Evolutionary conservation across 2,888 invertebrate genomes (phyloP), one percentile per base, ranked within the genome.

Genomic region (Drosophila borborema): DNA sequence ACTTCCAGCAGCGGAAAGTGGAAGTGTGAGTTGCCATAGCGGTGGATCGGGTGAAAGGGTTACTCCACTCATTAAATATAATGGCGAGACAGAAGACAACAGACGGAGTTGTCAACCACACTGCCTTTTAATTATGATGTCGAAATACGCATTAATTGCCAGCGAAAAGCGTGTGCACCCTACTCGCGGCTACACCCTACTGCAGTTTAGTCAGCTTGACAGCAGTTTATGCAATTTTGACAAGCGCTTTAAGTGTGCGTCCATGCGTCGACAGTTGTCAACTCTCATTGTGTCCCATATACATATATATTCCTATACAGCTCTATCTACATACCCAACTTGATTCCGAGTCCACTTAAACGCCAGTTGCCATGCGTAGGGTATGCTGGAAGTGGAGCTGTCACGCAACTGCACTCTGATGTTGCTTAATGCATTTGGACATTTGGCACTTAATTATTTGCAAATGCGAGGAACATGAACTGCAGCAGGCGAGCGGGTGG

Each of bases 131-230:
- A 89, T 87, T 87, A 87, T 89, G 89, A 85, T 87, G 87, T 87
- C 89, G 89, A 87, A 87, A 87, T 82, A 87, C 87, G 71, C 88
- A 86, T 88, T 88, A 90, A 90, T 90, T 90, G 85, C 74, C 77
- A 75, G 75, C 72, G 86, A 81, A 84, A 85, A 66, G 80, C 67
- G 68, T 65, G 83, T 67, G 83, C 74, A 61, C 70, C 66, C 53
- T 59, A 58, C 65, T 67, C 23, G 7, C 49, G 51, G 31, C 38
- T 49, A 68, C 67, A 62, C 67, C 58, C 62, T 43, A 55, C 63
- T 23, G 14, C 14, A 38, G 43, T 45, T 56, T 51, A 49, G 53
- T 23, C 43, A 62, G 54, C 67, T 74, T 77, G 88, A 81, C 88
- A 74, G 72, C 81, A 81, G 85, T 65, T 87, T 82, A 81, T 81